These are phyloP conservation scores for Andrena haemorrhoa DNA, from an alignment of 2,888 invertebrate species.

Conservation along the genomic window DNA sequence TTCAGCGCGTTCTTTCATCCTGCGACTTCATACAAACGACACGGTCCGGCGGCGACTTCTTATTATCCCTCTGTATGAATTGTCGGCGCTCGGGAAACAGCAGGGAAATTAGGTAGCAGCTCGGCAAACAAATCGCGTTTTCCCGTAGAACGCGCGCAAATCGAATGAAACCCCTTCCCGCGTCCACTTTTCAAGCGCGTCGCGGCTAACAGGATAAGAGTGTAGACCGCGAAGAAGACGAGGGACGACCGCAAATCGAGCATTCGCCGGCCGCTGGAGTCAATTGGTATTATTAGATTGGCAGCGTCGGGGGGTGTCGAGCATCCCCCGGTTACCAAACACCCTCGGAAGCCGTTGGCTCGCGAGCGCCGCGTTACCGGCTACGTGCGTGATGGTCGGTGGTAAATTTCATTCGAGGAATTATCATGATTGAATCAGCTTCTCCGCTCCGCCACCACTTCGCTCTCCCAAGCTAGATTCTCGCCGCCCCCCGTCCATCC, in stretches of 20 bases:
- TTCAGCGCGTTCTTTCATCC: neutral
- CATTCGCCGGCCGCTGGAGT: conserved; percentile 79
- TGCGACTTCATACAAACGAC: neutral
- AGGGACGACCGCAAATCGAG: conserved; percentile 80
- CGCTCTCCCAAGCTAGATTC: conserved; percentile 70
- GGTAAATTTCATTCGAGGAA: conserved; percentile 85
- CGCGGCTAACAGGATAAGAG: conserved; percentile 67
- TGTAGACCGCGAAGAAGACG: conserved; percentile 71
- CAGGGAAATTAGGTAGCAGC: neutral
- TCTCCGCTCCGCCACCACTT: conserved; percentile 75
- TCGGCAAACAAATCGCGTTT: conserved; percentile 44
- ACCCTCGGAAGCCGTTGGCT: conserved; percentile 57
- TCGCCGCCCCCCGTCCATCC: conserved; percentile 21
- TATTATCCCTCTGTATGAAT: neutral
- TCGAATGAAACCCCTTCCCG: conserved; percentile 44
- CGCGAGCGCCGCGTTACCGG: conserved; percentile 68
- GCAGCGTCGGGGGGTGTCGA: conserved; percentile 75
- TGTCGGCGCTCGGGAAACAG: neutral
- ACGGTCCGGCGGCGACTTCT: neutral
- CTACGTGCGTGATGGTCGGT: conserved; percentile 81
- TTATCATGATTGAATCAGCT: conserved; percentile 85
- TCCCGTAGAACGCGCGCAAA: conserved; percentile 51
- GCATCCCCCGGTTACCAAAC: conserved; percentile 73
- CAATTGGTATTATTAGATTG: conserved; percentile 85
- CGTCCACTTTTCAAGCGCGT: conserved; percentile 58